Evolutionary conservation across 2,113 vertebrate genomes (phyloP).

Genomic region (Pluvialis apricaria): DNA sequence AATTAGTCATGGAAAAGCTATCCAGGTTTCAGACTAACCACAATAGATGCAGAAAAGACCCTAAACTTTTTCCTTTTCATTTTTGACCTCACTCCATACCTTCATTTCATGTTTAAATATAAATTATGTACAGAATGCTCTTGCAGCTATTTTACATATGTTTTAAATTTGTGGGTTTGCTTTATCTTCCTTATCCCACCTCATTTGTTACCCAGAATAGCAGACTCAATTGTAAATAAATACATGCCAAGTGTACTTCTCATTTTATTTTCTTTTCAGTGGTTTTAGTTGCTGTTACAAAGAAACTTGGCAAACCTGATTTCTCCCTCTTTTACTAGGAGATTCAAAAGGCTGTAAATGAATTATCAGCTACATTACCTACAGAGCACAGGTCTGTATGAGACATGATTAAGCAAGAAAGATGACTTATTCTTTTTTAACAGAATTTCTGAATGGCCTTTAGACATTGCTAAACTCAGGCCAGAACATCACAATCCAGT

Average conservation of each 20-base stretch:
- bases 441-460: background rate
- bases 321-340: background rate
- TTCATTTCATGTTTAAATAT: background rate
- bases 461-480: background rate
- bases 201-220: background rate
- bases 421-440: background rate
- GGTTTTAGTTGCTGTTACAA: background rate
- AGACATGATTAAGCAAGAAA: background rate
- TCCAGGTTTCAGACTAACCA: background rate
- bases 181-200: background rate
- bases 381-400: background rate
- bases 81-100: background rate
- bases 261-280: background rate
- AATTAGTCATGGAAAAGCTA: conserved; percentile 12
- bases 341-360: background rate
- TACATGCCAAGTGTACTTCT: background rate
- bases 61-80: background rate
- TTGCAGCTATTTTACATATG: background rate
- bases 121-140: background rate
- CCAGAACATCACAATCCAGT: background rate
- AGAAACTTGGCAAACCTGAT: background rate
- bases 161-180: background rate
- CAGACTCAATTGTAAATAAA: background rate
- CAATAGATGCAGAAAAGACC: background rate
- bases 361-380: background rate